Evolutionary conservation across 1,140 invertebrate species (phyloP).

Genomic region (Archivesica marissinica): DNA sequence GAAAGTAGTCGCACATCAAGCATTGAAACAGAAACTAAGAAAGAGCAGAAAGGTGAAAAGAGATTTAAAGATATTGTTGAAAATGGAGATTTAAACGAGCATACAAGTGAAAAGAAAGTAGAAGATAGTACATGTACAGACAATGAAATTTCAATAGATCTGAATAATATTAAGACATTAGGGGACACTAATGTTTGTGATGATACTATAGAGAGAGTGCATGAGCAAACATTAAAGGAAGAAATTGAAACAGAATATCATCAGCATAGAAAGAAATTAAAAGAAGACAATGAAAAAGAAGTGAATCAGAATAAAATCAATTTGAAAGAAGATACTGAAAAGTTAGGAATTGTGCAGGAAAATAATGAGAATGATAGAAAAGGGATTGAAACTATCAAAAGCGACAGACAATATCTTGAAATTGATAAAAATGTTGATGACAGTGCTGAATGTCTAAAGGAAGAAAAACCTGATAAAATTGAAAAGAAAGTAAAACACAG

Average conservation of each 20-base stretch:
- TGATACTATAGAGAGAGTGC: no score
- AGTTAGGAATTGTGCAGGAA: neutral
- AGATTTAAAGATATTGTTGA: neutral
- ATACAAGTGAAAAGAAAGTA: neutral
- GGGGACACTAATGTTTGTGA: no score
- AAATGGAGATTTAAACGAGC: neutral
- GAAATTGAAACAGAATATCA: neutral
- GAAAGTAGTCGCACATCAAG: neutral
- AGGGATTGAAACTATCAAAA: neutral
- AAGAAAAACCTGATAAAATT: neutral
- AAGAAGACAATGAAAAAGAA: neutral
- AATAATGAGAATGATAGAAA: slow-evolving; percentile 9
- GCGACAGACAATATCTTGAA: neutral
- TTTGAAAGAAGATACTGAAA: neutral
- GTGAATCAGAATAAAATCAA: neutral
- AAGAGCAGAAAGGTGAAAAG: slow-evolving; percentile 4
- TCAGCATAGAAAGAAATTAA: neutral
- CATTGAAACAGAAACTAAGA: neutral
- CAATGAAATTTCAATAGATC: no score
- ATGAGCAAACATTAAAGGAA: no score
- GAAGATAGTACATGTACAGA: neutral
- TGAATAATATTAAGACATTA: no score
- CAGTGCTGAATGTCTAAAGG: neutral
- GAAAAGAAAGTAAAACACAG: slow-evolving; percentile 55
- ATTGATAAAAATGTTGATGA: neutral